Conservation (phyloP, 1,140 invertebrate species). For the Battus philenor region DNA sequence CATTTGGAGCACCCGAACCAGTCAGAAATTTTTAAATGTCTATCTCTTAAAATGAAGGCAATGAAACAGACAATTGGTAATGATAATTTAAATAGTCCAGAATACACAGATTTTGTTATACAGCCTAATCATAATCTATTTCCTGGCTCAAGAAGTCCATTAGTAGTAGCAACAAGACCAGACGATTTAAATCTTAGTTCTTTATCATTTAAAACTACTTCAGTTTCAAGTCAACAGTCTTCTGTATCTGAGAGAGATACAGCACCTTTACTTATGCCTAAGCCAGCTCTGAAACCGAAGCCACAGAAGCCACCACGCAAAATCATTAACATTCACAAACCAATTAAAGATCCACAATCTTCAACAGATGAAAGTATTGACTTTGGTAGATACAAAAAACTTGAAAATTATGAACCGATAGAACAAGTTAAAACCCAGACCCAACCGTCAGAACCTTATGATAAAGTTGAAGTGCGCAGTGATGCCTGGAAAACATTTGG, state of each 20-base stretch:
- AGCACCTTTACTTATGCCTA: conserved; percentile 65
- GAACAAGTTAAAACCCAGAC: conserved; percentile 48
- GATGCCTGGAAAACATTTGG: conserved; percentile 88
- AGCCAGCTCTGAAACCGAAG: conserved; percentile 77
- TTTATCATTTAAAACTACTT: conserved; percentile 67
- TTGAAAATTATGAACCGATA: conserved; percentile 73
- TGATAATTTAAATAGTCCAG: conserved; percentile 80
- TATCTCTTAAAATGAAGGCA: conserved; percentile 87
- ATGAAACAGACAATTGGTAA: conserved; percentile 87
- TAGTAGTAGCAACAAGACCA: conserved; percentile 77
- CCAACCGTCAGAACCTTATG: conserved; percentile 77
- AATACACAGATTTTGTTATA: conserved; percentile 84
- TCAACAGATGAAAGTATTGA: conserved; percentile 62
- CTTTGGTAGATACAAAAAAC: conserved; percentile 64
- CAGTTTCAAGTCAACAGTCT: conserved; percentile 59
- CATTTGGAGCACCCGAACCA: conserved; percentile 86
- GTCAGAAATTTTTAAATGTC: conserved; percentile 87
- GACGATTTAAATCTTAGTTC: conserved; percentile 70
- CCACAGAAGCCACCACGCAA: conserved; percentile 82
- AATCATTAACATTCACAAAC: conserved; percentile 67
- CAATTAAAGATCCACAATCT: conserved; percentile 61
- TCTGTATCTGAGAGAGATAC: conserved; percentile 57
- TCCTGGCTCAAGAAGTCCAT: conserved; percentile 84
- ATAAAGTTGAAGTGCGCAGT: conserved; percentile 81
- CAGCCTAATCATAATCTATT: conserved; percentile 84